Percentiles rank a stretch among this genome's conserved stretches.
phyloP scores from a whole-genome alignment of 2,113 vertebrate genomes.

The Isurus oxyrinchus region DNA sequence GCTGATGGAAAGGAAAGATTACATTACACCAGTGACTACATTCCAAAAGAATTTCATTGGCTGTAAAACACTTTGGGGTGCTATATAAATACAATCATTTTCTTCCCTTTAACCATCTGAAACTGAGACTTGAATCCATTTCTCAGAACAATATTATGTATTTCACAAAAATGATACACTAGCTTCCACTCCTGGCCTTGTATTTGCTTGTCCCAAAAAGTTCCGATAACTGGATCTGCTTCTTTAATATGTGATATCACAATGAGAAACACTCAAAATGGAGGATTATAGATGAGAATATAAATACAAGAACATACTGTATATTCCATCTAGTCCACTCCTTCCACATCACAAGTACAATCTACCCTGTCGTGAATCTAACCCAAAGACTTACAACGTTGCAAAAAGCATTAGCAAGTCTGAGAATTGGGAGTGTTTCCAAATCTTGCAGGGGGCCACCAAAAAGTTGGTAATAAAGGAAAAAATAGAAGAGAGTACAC shows the following conservation, averaged over 20 bases:
- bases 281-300: neutral
- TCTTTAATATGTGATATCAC: neutral
- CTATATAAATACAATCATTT: neutral
- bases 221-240: neutral
- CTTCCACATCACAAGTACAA: neutral
- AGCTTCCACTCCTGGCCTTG: neutral
- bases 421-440: too few relatives aligned
- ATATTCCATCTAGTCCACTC: neutral
- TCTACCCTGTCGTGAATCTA: too few relatives aligned
- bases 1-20: slow-evolving; percentile 49
- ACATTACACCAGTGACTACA: neutral
- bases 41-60: neutral
- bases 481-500: too few relatives aligned
- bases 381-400: too few relatives aligned
- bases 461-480: too few relatives aligned
- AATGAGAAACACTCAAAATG: neutral
- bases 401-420: too few relatives aligned
- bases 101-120: neutral
- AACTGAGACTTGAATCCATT: neutral
- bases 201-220: neutral
- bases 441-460: too few relatives aligned
- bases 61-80: neutral
- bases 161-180: too few relatives aligned
- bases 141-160: neutral
- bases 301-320: neutral